These are phyloP conservation scores for Carduelis carduelis DNA, from an alignment of 2,797 vertebrate species.

Conservation along the genomic window DNA sequence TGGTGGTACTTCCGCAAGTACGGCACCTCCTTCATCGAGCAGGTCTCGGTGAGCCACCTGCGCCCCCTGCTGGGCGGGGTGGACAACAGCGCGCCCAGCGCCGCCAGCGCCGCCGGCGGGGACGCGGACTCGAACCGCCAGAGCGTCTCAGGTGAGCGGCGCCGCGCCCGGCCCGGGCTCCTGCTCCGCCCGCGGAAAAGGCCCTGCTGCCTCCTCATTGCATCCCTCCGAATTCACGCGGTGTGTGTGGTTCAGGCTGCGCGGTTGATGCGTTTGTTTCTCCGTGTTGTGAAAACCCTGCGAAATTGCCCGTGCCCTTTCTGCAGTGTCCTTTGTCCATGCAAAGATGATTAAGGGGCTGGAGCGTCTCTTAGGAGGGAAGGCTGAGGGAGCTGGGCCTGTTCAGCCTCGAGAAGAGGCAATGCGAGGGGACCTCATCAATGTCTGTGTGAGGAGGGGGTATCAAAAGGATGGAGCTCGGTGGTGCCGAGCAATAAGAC, in stretches of 20 bases:
- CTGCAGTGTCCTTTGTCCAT: fast-evolving
- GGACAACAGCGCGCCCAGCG: constrained; percentile 90
- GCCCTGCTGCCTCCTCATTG: background rate
- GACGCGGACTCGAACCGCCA: constrained; percentile 93
- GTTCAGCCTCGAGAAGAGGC: background rate
- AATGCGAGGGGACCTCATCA: no score
- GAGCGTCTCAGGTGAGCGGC: constrained; percentile 89
- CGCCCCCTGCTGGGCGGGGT: constrained; percentile 98
- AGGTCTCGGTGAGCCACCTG: constrained; percentile 97
- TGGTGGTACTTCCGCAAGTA: constrained; percentile 99
- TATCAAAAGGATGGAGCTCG: background rate
- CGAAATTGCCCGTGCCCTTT: fast-evolving
- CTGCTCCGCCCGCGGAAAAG: fast-evolving
- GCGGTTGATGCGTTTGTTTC: fast-evolving
- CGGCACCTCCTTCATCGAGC: constrained; percentile 97
- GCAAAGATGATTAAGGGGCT: background rate
- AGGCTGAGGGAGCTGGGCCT: background rate
- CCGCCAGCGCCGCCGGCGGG: constrained; percentile 86
- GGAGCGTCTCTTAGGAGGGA: no score
- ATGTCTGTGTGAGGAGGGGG: background rate
- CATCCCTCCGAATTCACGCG: fast-evolving
- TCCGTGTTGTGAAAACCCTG: background rate
- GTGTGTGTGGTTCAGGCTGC: fast-evolving
- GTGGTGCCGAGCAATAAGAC: background rate
- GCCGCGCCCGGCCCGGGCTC: background rate